phyloP scores from a whole-genome alignment of 2,113 vertebrate genomes.

The Apaloderma vittatum region DNA sequence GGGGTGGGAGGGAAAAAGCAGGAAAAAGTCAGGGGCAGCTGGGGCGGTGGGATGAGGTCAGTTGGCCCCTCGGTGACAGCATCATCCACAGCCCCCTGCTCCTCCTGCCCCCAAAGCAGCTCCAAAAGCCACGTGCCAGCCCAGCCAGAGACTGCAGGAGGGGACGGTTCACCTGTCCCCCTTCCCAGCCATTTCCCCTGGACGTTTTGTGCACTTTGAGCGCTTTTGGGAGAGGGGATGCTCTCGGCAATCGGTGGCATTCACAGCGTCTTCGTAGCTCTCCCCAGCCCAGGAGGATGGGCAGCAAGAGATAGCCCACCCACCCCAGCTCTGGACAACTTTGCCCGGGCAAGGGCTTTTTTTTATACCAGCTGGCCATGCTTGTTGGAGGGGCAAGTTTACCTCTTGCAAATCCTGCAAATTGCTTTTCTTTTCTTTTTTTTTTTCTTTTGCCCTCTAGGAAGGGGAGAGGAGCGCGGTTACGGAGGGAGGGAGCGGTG shows the following conservation, averaged over 20 bases:
- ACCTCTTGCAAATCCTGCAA: constrained; percentile 17
- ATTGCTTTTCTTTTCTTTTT: neutral
- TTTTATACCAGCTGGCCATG: too few species aligned
- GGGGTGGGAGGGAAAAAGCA: neutral
- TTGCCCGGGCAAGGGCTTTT: neutral
- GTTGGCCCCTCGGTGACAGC: neutral
- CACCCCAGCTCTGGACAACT: neutral
- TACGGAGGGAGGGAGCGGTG: neutral
- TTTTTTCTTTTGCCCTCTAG: neutral
- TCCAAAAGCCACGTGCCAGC: neutral
- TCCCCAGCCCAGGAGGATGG: neutral
- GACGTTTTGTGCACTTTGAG: neutral
- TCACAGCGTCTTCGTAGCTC: neutral
- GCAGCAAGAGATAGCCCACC: neutral
- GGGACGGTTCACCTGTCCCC: neutral
- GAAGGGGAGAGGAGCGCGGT: neutral
- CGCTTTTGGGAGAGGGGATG: neutral
- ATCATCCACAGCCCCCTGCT: too few species aligned
- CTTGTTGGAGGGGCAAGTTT: neutral
- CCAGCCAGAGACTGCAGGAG: neutral
- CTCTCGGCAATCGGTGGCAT: neutral
- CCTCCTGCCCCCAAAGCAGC: neutral
- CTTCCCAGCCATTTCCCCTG: neutral
- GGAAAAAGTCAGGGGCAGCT: too few species aligned
- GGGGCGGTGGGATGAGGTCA: too few species aligned